These are phyloP conservation scores for Phalacrocorax carbo DNA, from an alignment of 2,113 vertebrate species.

Conservation along the genomic window DNA sequence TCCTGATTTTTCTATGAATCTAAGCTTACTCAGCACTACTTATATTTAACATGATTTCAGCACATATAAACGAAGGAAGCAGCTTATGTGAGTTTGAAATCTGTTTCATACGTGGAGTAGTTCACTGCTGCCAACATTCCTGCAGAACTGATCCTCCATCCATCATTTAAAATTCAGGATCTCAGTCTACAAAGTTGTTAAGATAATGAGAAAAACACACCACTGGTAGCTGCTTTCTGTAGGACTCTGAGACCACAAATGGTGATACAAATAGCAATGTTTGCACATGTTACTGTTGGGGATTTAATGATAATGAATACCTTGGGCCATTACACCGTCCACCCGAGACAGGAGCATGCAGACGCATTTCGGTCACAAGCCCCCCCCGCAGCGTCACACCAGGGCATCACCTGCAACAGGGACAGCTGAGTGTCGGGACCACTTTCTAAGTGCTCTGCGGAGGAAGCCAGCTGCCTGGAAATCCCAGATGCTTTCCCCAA, in stretches of 20 bases:
- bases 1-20: neutral
- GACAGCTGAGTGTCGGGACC: neutral
- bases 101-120: neutral
- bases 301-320: neutral
- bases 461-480: neutral
- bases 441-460: neutral
- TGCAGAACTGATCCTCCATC: neutral
- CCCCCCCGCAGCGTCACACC: too few species aligned
- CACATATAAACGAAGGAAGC: neutral
- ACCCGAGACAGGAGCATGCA: neutral
- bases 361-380: accelerated
- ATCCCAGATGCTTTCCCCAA: neutral
- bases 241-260: neutral
- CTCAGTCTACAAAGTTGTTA: neutral
- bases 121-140: neutral
- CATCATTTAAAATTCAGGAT: neutral
- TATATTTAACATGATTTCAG: neutral
- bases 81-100: neutral
- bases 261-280: neutral
- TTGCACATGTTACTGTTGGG: neutral
- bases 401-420: neutral
- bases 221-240: neutral
- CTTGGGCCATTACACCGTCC: accelerated
- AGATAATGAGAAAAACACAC: neutral
- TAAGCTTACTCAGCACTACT: neutral